Base-by-base conservation (phyloP, 2,797 vertebrate species). In the Gadopsis bispinosus region DNA sequence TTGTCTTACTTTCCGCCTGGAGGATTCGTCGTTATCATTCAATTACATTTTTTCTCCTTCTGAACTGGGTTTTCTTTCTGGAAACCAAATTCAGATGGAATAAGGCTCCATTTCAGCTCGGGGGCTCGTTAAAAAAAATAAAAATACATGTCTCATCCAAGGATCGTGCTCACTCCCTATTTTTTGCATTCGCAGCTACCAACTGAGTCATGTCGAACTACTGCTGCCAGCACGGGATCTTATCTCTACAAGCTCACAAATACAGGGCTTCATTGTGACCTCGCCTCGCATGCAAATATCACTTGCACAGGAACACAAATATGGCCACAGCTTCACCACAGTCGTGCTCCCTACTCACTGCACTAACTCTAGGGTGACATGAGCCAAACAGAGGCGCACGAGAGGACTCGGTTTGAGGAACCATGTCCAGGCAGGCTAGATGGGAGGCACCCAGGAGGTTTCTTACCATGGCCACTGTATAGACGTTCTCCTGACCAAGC, bases 401-500 rank as follows among this genome's bases (percentile, higher is more conserved):
- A 65, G 39, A 6, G 64, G 61, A 58, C 56, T 72, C 69, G 48
- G 80, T 87, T 80, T 80, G 33, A 48, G 22, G 75, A n/a, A 26
- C 54, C n/a, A 80, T 68, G 74, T 67, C 74, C 58, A 54, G 51
- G 50, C 60, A 37, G 53, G 31, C 67, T 70, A 73, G 81, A 87
- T 59, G 37, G 37, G 69, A 85, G 69, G 81, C 75, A 77, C 55
- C 51, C 56, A 48, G 63, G 61, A 62, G 69, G 74, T 80, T 84
- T 88, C 95, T 95, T 95, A 96, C 95, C 95, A 93, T 94, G 74
- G 90, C 81, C 85, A 94, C 59, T 12, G 88, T 73, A 91, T 90
- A 83, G 92, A 95, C 31, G 93, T 93, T 94, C 83, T 94, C 94
- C 90, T 93, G 93, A 77, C 95, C 95, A 83, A 95, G 88, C 83